A percentile compares a stretch with the other conserved stretches of the same genome.
phyloP scores from a whole-genome alignment of 1,140 invertebrate species.

The Procambarus clarkii region DNA sequence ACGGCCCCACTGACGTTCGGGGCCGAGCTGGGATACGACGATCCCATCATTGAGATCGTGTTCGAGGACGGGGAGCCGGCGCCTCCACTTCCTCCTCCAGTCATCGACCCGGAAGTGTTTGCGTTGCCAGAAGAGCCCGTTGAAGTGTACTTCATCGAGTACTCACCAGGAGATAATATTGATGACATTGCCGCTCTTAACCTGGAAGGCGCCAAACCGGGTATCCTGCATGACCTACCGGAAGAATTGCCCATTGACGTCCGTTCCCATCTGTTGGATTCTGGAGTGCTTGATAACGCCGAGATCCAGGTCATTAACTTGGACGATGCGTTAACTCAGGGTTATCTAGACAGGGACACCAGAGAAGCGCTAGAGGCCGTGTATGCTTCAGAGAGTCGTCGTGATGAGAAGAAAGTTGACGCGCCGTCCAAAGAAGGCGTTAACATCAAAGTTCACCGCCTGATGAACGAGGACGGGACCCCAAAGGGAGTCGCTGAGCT shows the following conservation, averaged over 20 bases:
- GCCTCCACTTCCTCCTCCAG: slow-evolving; percentile 57
- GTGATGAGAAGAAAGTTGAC: slow-evolving; percentile 25
- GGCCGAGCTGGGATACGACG: slow-evolving; percentile 64
- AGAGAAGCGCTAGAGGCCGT: slow-evolving; percentile 59
- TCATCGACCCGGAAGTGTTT: slow-evolving; percentile 65
- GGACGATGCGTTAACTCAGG: slow-evolving; percentile 56
- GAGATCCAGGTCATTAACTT: slow-evolving; percentile 68
- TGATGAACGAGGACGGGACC: slow-evolving; percentile 26
- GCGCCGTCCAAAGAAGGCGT: slow-evolving; percentile 38
- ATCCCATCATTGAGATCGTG: slow-evolving; percentile 71
- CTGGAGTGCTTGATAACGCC: slow-evolving; percentile 65
- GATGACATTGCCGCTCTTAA: slow-evolving; percentile 54
- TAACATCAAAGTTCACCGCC: slow-evolving; percentile 50
- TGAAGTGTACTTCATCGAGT: slow-evolving; percentile 71
- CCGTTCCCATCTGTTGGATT: slow-evolving; percentile 54
- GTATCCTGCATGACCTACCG: slow-evolving; percentile 65
- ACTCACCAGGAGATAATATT: slow-evolving; percentile 63
- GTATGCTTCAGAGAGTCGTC: slow-evolving; percentile 62
- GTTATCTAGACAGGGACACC: slow-evolving; percentile 42
- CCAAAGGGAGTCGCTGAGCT: slow-evolving; percentile 18
- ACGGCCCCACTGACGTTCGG: slow-evolving; percentile 39
- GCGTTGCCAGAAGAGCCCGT: slow-evolving; percentile 59
- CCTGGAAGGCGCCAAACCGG: slow-evolving; percentile 59
- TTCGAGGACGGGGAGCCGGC: slow-evolving; percentile 69
- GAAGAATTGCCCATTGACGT: slow-evolving; percentile 61